Evolutionary conservation across 2,888 invertebrate genomes (phyloP).

Genomic region (Heliothis peltigera): DNA sequence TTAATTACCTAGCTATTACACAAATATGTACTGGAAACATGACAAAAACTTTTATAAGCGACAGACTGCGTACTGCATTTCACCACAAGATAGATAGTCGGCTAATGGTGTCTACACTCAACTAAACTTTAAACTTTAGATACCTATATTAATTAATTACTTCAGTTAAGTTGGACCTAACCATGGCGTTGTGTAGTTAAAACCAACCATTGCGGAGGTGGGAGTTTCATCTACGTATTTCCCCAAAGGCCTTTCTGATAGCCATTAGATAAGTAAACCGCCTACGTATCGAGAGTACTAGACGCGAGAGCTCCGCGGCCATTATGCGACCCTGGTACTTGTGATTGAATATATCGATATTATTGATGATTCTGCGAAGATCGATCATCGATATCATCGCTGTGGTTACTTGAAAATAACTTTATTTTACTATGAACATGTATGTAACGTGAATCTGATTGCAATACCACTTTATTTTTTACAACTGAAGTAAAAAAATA

Average conservation of each 20-base stretch:
- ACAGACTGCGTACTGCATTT: constrained; percentile 21
- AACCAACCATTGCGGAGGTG: constrained; percentile 4
- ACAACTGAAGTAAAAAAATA: background rate
- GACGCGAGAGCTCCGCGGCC: constrained; percentile 26
- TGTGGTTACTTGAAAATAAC: too few relatives aligned
- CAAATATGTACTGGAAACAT: constrained; percentile 17
- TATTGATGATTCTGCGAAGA: constrained; percentile 31
- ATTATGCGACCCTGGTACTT: constrained; percentile 55
- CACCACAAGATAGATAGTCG: constrained; percentile 6
- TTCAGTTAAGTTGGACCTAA: constrained; percentile 3
- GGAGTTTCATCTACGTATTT: constrained; percentile 48
- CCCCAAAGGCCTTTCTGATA: constrained; percentile 35
- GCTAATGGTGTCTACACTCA: background rate
- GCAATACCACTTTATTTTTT: background rate
- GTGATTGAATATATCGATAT: constrained; percentile 53
- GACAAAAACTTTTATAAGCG: constrained; percentile 26
- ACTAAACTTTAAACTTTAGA: constrained; percentile 15
- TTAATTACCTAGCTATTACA: constrained; percentile 36
- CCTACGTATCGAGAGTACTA: constrained; percentile 26
- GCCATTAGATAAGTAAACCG: constrained; percentile 53
- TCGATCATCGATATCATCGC: constrained; percentile 39
- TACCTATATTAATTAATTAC: constrained; percentile 17
- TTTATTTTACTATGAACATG: too few relatives aligned
- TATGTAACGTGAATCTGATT: too few relatives aligned
- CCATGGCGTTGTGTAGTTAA: background rate